phyloP scores from a whole-genome alignment of 2,113 vertebrate species.

The Potamarius usumacintae region DNA sequence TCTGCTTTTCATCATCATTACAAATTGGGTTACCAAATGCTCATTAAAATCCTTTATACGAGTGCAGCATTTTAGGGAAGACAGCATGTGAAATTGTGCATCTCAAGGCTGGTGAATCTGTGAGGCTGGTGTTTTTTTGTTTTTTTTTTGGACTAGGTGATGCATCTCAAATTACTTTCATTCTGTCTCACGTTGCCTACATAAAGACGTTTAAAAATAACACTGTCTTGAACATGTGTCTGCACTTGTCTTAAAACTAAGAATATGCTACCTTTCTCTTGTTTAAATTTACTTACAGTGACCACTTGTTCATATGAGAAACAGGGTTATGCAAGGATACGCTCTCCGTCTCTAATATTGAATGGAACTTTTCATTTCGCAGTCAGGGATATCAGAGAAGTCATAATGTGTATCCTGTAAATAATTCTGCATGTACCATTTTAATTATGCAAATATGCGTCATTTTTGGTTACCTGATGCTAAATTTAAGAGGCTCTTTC shows the following conservation, averaged over 20 bases:
- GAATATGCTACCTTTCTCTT: background rate
- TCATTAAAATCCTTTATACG: background rate
- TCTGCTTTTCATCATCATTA: background rate
- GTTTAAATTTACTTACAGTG: background rate
- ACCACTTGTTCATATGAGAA: background rate
- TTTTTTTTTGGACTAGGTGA: background rate
- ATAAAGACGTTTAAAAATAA: background rate
- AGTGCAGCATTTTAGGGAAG: background rate
- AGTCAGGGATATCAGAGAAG: background rate
- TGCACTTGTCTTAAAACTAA: background rate
- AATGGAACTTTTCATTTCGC: background rate
- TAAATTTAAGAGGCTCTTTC: background rate
- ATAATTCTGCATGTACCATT: background rate
- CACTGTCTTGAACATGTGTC: background rate
- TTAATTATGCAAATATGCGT: background rate
- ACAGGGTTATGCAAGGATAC: slow-evolving; percentile 1
- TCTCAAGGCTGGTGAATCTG: background rate
- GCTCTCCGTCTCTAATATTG: background rate
- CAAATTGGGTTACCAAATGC: background rate
- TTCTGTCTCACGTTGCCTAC: background rate
- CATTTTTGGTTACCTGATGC: background rate
- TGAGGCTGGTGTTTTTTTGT: background rate
- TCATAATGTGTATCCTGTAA: background rate
- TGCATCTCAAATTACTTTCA: background rate
- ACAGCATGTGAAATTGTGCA: background rate